These are phyloP conservation scores for Cydia splendana DNA, from an alignment of 1,140 invertebrate species.

Conservation along the genomic window DNA sequence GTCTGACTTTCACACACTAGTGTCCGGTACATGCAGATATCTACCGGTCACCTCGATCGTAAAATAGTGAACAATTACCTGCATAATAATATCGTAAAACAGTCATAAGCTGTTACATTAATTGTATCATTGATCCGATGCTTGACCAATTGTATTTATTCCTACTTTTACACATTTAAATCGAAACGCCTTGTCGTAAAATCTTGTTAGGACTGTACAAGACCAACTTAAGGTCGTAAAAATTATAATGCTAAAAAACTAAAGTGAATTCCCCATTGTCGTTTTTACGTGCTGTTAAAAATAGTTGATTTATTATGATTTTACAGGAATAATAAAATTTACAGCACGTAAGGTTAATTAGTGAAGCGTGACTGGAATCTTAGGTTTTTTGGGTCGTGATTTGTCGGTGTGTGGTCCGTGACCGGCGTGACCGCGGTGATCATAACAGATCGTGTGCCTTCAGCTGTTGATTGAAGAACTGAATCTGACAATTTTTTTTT, in stretches of 20 bases:
- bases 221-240: neutral
- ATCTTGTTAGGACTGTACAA: neutral
- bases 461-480: neutral
- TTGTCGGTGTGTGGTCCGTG: conserved; percentile 18
- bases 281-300: conserved; percentile 51
- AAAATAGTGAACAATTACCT: conserved; percentile 59
- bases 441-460: neutral
- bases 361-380: conserved; percentile 42
- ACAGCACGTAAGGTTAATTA: conserved; percentile 42
- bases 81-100: conserved; percentile 75
- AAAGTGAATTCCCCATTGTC: conserved; percentile 1
- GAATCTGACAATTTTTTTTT: neutral
- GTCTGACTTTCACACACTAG: conserved; percentile 70
- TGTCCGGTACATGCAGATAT: conserved; percentile 57
- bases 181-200: conserved; percentile 39
- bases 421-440: neutral
- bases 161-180: conserved; percentile 4
- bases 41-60: conserved; percentile 58
- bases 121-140: neutral
- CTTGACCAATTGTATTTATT: conserved; percentile 4
- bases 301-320: conserved; percentile 51
- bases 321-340: conserved; percentile 34
- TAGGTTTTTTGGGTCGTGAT: conserved; percentile 15
- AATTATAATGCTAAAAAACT: conserved; percentile 43
- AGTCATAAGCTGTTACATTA: conserved; percentile 46